phyloP scores from a whole-genome alignment of 2,888 invertebrate genomes.

The Drosophila neotestacea region DNA sequence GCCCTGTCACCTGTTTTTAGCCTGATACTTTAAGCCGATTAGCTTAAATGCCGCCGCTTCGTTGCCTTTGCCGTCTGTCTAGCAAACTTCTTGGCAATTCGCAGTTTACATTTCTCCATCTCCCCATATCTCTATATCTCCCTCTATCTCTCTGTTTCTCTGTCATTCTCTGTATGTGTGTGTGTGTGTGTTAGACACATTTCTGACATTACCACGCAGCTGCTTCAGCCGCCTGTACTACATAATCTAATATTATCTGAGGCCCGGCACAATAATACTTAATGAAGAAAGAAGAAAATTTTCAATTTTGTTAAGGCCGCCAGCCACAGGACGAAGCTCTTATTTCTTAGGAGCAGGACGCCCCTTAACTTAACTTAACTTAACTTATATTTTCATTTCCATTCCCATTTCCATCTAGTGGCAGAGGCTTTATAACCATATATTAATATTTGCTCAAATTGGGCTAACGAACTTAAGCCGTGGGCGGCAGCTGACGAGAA shows the following conservation, averaged over 20 bases:
- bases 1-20: conserved; percentile 73
- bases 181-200: conserved; percentile 16
- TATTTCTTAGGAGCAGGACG: conserved; percentile 29
- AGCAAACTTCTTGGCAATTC: conserved; percentile 34
- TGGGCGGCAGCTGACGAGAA: conserved; percentile 26
- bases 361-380: conserved; percentile 17
- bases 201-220: conserved; percentile 50
- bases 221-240: conserved; percentile 40
- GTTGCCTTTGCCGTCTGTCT: conserved; percentile 28
- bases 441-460: conserved; percentile 78
- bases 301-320: conserved; percentile 61
- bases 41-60: conserved; percentile 70
- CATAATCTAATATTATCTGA: conserved; percentile 77
- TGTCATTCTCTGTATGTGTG: not conserved
- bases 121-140: not conserved
- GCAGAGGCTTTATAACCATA: conserved; percentile 71
- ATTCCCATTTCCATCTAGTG: conserved; percentile 31
- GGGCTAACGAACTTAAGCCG: conserved; percentile 78
- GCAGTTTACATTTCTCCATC: conserved; percentile 27
- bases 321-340: conserved; percentile 18
- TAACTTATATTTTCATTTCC: conserved; percentile 42
- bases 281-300: conserved; percentile 68
- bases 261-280: conserved; percentile 70
- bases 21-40: conserved; percentile 81
- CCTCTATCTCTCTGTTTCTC: not conserved